Evolutionary conservation across 2,888 invertebrate genomes (phyloP).

Genomic region (Sinohyriopsis cumingii): DNA sequence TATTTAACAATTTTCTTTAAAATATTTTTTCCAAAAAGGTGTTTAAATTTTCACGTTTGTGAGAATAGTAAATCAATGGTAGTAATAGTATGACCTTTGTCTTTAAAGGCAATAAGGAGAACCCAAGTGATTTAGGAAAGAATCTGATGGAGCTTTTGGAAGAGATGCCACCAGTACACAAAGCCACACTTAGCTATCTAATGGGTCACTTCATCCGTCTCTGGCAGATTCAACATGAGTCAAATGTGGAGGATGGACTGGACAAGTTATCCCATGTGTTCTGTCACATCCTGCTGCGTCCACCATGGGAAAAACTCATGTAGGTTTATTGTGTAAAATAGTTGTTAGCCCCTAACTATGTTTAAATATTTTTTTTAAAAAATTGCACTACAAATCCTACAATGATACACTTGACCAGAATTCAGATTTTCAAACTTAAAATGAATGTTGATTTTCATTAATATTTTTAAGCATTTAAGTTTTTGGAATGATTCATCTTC

Average conservation of each 20-base stretch:
- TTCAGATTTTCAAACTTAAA: not conserved
- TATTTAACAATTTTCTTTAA: too few relatives aligned
- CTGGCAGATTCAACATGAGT: slow-evolving; percentile 79
- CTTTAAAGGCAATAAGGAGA: slow-evolving; percentile 8
- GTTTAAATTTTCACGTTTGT: too few relatives aligned
- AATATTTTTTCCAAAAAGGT: too few relatives aligned
- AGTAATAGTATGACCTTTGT: too few relatives aligned
- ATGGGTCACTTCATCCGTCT: slow-evolving; percentile 83
- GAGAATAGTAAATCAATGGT: too few relatives aligned
- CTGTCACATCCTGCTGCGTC: slow-evolving; percentile 82
- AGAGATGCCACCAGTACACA: slow-evolving; percentile 79
- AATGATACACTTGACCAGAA: not conserved
- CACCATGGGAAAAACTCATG: slow-evolving; percentile 85
- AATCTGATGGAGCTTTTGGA: slow-evolving; percentile 52
- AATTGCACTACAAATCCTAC: not conserved
- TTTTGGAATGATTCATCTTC: too few relatives aligned
- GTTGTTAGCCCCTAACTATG: not conserved
- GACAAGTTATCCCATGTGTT: slow-evolving; percentile 79
- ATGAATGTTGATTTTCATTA: too few relatives aligned
- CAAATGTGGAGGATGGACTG: slow-evolving; percentile 78
- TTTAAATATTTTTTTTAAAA: not conserved
- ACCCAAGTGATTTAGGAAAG: slow-evolving; percentile 32
- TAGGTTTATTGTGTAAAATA: slow-evolving; percentile 71
- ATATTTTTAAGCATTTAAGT: too few relatives aligned
- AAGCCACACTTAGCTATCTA: slow-evolving; percentile 78